Conservation (phyloP, 2,888 invertebrate genomes). For the Anorthoa munda region DNA sequence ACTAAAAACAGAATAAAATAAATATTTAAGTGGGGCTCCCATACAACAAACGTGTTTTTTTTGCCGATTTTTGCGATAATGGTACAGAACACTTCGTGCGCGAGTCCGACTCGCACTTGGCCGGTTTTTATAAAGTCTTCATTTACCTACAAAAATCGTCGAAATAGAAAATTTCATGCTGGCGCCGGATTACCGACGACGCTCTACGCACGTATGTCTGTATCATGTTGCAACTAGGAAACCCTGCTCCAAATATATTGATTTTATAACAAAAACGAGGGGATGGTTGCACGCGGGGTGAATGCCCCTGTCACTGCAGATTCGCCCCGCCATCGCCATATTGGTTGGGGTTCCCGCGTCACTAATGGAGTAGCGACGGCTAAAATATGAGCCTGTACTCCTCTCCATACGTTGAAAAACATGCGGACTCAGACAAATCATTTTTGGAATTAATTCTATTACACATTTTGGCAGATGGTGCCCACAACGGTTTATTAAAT, state of each 20-base stretch:
- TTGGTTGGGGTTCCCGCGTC: slow-evolving; percentile 87
- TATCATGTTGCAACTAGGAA: slow-evolving; percentile 78
- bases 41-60: no score
- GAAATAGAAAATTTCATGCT: slow-evolving; percentile 11
- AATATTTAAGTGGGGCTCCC: no score
- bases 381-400: slow-evolving; percentile 88
- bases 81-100: no score
- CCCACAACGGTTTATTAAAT: slow-evolving; percentile 21
- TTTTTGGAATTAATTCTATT: slow-evolving; percentile 71
- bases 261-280: slow-evolving; percentile 91
- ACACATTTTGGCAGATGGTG: slow-evolving; percentile 58
- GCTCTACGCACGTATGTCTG: slow-evolving; percentile 65
- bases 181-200: slow-evolving; percentile 25
- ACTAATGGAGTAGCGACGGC: slow-evolving; percentile 88
- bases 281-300: slow-evolving; percentile 88
- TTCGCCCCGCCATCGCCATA: slow-evolving; percentile 86
- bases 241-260: slow-evolving; percentile 87
- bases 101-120: no score
- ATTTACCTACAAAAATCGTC: not conserved
- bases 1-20: no score
- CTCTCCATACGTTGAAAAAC: slow-evolving; percentile 84
- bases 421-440: slow-evolving; percentile 75
- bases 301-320: slow-evolving; percentile 90
- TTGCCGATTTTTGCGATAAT: no score
- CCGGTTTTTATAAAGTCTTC: not conserved